Conservation (phyloP, 2,888 invertebrate species). For the Yponomeuta evonymella region DNA sequence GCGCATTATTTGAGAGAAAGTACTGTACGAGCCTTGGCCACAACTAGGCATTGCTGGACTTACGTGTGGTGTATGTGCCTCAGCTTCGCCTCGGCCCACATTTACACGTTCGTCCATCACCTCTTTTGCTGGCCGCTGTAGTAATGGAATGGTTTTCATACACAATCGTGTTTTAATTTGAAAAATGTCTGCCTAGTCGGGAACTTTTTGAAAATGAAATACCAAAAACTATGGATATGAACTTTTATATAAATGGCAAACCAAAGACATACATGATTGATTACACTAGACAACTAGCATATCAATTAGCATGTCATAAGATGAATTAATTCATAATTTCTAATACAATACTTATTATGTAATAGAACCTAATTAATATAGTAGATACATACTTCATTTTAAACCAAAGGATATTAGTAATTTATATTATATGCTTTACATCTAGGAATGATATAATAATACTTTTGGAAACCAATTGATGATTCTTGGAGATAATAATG, state of each 20-base stretch:
- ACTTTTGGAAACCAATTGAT: constrained; percentile 24
- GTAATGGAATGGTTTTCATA: background rate
- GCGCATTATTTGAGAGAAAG: too few species aligned
- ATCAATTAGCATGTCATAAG: background rate
- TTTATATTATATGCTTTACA: background rate
- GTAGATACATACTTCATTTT: constrained; percentile 38
- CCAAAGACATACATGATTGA: constrained; percentile 53
- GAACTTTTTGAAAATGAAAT: background rate
- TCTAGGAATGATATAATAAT: constrained; percentile 40
- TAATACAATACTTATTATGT: constrained; percentile 32
- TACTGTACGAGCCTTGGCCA: too few species aligned
- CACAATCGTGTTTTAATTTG: background rate
- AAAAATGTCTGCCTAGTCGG: background rate
- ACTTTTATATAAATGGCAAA: constrained; percentile 24
- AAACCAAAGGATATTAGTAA: constrained; percentile 25
- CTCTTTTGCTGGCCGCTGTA: too few species aligned
- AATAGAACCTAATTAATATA: constrained; percentile 23
- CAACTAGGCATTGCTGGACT: too few species aligned
- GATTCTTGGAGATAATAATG: constrained; percentile 16
- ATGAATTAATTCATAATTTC: constrained; percentile 37
- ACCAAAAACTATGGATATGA: background rate
- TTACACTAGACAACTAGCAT: constrained; percentile 36
- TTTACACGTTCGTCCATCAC: too few species aligned
- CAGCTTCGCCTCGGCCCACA: too few species aligned
- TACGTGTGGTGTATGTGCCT: too few species aligned